phyloP scores from a whole-genome alignment of 2,797 vertebrate species.

The Percopsis omiscomaycus region DNA sequence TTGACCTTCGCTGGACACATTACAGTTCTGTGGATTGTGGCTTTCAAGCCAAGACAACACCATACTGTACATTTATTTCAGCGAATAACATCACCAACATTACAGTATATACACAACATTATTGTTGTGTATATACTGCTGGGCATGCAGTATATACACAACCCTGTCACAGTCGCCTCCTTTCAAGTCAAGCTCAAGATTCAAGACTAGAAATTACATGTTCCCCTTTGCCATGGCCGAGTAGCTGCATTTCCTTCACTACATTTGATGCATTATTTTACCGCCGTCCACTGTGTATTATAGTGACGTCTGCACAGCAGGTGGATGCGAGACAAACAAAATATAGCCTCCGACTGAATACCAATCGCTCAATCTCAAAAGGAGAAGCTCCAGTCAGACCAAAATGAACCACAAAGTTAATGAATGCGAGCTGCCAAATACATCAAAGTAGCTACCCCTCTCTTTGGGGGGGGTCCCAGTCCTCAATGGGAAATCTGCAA shows the following conservation, averaged over 20 bases:
- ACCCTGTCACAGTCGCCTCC: no score
- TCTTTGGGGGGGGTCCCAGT: neutral
- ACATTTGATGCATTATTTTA: neutral
- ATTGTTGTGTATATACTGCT: no score
- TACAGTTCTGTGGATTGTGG: no score
- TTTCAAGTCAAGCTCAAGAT: no score
- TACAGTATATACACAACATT: no score
- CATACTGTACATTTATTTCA: no score
- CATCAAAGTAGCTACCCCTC: constrained; percentile 6
- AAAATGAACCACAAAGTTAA: constrained; percentile 37
- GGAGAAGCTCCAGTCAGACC: constrained; percentile 18
- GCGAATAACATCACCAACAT: no score
- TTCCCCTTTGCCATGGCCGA: neutral
- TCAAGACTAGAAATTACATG: no score
- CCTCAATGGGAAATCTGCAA: no score
- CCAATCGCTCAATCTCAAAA: constrained; percentile 12
- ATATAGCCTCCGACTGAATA: neutral
- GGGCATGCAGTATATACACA: no score
- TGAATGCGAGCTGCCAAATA: constrained; percentile 21
- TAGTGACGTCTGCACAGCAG: neutral
- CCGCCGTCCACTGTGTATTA: neutral
- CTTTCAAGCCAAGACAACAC: no score
- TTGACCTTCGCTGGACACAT: no score
- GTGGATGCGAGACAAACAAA: neutral
- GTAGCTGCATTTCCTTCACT: neutral